Conservation (phyloP, 2,113 vertebrate species). For the Laticauda colubrina region DNA sequence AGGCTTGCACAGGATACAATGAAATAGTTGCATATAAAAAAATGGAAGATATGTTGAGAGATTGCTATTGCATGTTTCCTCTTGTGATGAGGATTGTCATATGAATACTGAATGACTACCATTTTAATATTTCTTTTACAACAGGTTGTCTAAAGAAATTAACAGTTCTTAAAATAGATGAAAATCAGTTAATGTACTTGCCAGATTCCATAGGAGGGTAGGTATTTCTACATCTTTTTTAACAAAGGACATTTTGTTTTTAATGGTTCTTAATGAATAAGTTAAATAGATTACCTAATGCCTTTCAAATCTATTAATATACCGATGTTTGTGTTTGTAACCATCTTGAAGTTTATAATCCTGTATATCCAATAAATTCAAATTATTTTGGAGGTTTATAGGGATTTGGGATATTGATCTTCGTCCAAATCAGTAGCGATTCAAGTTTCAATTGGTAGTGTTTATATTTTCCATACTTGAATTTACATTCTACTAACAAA, state of each 20-base stretch:
- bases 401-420: neutral
- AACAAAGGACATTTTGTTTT: neutral
- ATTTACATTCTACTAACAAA: neutral
- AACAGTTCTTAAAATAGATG: slow-evolving; percentile 94
- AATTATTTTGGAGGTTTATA: neutral
- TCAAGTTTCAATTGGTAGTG: neutral
- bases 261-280: neutral
- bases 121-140: slow-evolving; percentile 32
- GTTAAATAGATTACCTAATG: neutral
- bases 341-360: neutral
- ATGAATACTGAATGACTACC: neutral
- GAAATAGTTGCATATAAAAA: neutral
- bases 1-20: neutral
- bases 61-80: neutral
- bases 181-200: slow-evolving; percentile 94
- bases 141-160: slow-evolving; percentile 91
- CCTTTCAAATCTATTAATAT: neutral
- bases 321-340: neutral
- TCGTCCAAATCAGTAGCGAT: neutral
- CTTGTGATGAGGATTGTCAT: neutral
- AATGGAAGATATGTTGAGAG: neutral
- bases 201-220: slow-evolving; percentile 96
- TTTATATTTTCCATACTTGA: neutral
- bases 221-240: slow-evolving; percentile 57
- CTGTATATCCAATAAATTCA: neutral